Base-by-base conservation (phyloP, 2,113 vertebrate species). In the Corythoichthys intestinalis region DNA sequence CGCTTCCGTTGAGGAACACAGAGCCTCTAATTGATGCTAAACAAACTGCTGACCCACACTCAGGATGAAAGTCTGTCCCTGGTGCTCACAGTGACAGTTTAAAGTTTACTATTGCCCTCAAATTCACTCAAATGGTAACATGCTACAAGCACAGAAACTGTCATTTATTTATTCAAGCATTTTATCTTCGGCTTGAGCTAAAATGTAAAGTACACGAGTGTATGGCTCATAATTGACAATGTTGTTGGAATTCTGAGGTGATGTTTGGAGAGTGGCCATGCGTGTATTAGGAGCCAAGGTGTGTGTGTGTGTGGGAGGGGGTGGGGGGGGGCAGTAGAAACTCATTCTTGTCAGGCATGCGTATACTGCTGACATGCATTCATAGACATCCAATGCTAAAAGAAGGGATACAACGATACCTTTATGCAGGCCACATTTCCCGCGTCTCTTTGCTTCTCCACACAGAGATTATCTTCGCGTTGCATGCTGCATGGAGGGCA, bases 1-100 rank as follows among this genome's bases (percentile, higher is more conserved):
- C 93, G 94, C 94, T 94, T 94, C 92, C 91, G 85, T 92, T 93
- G 93, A 94, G 91, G 93, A 93, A 93, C 94, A 94, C 93, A 94
- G 92, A 91, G 87, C 80, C 91, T 92, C 93, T 94, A 94, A 96
- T 94, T 94, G 93, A 94, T 89, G 88, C 86, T 91, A 91, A 91
- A 91, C 88, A 91, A 91, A 88, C 89, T 90, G 88, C 89, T 91
- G 90, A 91, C 89, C 90, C 83, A 88, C 81, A 89, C 86, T 86
- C 80, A 77, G 84, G 86, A 83, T 85, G 83, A 89, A 89, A 87
- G 83, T 88, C 89, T 87, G 82, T 88, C 86, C 84, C 72, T 83
- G 84, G 80, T 79, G 80, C 73, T 81, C 82, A 37, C 57, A 75
- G 15, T 74, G 47, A 81, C 77, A 79, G 50, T 78, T 77, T 66